A percentile compares a stretch with the other conserved stretches of the same genome.
phyloP scores from a whole-genome alignment of 2,113 vertebrate genomes.

The Laterallus jamaicensis region DNA sequence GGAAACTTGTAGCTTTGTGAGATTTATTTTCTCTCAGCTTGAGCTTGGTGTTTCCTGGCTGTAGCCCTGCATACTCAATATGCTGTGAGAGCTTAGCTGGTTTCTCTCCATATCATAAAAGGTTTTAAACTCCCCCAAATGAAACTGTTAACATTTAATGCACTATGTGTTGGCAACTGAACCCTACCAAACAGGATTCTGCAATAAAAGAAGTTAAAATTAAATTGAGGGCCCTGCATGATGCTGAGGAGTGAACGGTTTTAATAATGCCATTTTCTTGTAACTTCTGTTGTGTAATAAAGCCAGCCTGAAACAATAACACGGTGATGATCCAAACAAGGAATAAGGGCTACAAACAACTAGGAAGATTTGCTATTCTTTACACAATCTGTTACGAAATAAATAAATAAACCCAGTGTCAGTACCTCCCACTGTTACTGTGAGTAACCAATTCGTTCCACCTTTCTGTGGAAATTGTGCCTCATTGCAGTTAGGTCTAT shows the following conservation, averaged over 20 bases:
- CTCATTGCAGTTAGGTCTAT: background rate
- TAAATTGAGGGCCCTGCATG: background rate
- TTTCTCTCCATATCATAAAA: conserved; percentile 13
- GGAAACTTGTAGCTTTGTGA: background rate
- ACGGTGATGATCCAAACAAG: background rate
- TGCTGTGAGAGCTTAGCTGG: background rate
- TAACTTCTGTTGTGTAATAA: background rate
- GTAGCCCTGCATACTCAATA: background rate
- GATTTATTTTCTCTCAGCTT: background rate
- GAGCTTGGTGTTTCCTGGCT: background rate
- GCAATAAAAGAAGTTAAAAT: background rate
- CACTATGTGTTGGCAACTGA: background rate
- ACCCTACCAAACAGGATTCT: background rate
- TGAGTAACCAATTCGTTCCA: background rate
- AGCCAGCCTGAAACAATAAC: background rate
- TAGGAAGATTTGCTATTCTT: background rate
- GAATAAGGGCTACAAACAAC: background rate
- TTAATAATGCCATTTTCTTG: background rate
- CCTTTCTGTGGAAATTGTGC: background rate
- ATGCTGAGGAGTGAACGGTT: background rate
- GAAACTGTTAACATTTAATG: conserved; percentile 17
- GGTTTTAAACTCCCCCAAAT: background rate
- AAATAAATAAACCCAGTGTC: background rate
- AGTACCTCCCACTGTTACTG: background rate
- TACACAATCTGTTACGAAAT: background rate